Evolutionary conservation across 2,888 invertebrate species (phyloP).

Genomic region (Mythimna impura): DNA sequence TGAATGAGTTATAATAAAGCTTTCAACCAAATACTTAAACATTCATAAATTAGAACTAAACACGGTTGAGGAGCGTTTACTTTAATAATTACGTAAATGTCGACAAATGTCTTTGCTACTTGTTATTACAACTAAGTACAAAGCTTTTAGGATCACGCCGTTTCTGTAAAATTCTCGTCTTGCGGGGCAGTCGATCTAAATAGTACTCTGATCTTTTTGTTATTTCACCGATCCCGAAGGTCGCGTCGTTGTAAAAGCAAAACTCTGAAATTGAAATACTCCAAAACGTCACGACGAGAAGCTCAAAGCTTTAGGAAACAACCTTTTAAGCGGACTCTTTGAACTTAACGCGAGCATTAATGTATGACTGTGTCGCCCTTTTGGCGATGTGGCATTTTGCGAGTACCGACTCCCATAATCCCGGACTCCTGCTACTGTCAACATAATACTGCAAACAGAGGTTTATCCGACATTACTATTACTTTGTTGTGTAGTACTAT

Average conservation of each 20-base stretch:
- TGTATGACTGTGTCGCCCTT: slow-evolving; percentile 44
- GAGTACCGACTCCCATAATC: background rate
- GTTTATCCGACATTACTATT: slow-evolving; percentile 38
- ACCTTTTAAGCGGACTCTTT: slow-evolving; percentile 54
- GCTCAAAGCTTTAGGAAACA: slow-evolving; percentile 43
- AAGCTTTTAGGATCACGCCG: slow-evolving; percentile 54
- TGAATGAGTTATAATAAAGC: slow-evolving; percentile 44
- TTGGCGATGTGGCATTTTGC: slow-evolving; percentile 21
- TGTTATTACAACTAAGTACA: slow-evolving; percentile 60
- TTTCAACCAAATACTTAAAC: slow-evolving; percentile 50
- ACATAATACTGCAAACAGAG: slow-evolving; percentile 37
- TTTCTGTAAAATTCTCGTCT: slow-evolving; percentile 45
- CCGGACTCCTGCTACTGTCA: slow-evolving; percentile 12
- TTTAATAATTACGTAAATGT: slow-evolving; percentile 59
- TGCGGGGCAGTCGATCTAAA: slow-evolving; percentile 48
- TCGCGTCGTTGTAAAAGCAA: slow-evolving; percentile 28
- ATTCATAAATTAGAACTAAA: slow-evolving; percentile 63
- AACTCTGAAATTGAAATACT: slow-evolving; percentile 48
- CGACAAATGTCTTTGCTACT: slow-evolving; percentile 48
- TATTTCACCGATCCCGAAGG: slow-evolving; percentile 46
- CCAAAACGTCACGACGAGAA: slow-evolving; percentile 40
- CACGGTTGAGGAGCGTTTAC: slow-evolving; percentile 48
- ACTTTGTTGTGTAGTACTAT: slow-evolving; percentile 38
- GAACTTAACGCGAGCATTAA: slow-evolving; percentile 42
- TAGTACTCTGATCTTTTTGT: slow-evolving; percentile 54